These are phyloP conservation scores for Pterostichus niger DNA, from an alignment of 2,888 invertebrate species.

Conservation along the genomic window DNA sequence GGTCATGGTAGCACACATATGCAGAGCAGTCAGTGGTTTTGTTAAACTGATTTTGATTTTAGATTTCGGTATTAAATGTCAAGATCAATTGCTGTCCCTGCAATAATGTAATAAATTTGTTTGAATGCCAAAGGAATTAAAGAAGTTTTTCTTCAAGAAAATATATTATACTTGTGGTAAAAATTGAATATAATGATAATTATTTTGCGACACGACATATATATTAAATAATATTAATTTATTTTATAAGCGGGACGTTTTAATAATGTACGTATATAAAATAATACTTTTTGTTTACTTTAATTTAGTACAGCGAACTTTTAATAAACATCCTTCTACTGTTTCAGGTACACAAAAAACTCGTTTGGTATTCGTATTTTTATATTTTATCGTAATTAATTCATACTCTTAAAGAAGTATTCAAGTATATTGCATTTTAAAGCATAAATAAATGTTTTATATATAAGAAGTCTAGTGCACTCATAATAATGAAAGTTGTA, in stretches of 20 bases:
- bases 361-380: too few species aligned
- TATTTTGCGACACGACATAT: background rate
- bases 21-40: constrained; percentile 18
- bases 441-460: too few species aligned
- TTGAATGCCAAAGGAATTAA: constrained; percentile 19
- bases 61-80: constrained; percentile 27
- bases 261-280: background rate
- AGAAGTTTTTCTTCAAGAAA: background rate
- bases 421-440: too few species aligned
- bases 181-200: background rate
- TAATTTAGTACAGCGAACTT: too few species aligned
- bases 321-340: background rate
- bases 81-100: constrained; percentile 39
- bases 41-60: constrained; percentile 16
- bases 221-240: background rate
- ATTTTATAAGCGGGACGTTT: too few species aligned
- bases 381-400: too few species aligned
- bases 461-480: too few species aligned
- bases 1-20: constrained; percentile 27
- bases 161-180: background rate
- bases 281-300: background rate
- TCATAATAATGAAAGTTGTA: too few species aligned
- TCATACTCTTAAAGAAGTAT: too few species aligned
- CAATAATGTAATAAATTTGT: constrained; percentile 9
- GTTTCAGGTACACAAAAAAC: background rate